Conservation (phyloP, 2,113 vertebrate species). For the Ciconia maguari region DNA sequence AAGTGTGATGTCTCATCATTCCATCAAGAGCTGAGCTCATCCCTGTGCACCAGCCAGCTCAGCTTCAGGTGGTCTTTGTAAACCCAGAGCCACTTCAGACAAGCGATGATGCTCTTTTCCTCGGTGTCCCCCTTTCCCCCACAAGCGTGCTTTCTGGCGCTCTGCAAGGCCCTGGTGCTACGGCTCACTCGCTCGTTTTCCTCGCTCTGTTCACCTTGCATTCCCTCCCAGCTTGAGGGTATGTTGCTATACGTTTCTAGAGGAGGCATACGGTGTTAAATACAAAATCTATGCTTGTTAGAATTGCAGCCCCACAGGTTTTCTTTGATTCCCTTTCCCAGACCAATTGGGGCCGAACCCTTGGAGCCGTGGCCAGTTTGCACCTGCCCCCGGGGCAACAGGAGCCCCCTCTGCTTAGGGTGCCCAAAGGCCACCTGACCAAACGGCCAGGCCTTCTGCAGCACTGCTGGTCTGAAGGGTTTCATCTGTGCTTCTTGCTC, state of each 20-base stretch:
- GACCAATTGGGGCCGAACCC: not conserved
- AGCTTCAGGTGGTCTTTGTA: constrained; percentile 6
- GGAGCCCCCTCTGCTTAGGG: not conserved
- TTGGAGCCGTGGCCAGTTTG: not conserved
- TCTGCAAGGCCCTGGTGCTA: not conserved
- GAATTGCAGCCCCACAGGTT: not conserved
- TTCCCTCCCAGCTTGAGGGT: not conserved
- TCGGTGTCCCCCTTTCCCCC: not conserved
- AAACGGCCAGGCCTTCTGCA: not conserved
- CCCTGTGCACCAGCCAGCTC: not conserved
- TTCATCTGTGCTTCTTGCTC: not conserved
- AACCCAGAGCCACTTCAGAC: not conserved
- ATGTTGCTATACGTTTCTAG: not conserved
- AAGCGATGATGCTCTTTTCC: not conserved
- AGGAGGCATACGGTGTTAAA: not conserved
- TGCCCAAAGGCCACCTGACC: not conserved
- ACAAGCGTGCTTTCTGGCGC: not conserved
- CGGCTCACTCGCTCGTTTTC: fast-evolving
- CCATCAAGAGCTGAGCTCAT: constrained; percentile 8
- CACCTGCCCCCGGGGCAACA: not conserved
- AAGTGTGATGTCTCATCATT: constrained; percentile 14
- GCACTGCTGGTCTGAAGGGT: not conserved
- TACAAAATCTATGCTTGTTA: not conserved
- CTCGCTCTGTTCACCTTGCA: not conserved
- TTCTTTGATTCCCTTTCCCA: not conserved